These are phyloP conservation scores for Eupithecia vulgata DNA, from an alignment of 2,888 invertebrate species.

Conservation along the genomic window DNA sequence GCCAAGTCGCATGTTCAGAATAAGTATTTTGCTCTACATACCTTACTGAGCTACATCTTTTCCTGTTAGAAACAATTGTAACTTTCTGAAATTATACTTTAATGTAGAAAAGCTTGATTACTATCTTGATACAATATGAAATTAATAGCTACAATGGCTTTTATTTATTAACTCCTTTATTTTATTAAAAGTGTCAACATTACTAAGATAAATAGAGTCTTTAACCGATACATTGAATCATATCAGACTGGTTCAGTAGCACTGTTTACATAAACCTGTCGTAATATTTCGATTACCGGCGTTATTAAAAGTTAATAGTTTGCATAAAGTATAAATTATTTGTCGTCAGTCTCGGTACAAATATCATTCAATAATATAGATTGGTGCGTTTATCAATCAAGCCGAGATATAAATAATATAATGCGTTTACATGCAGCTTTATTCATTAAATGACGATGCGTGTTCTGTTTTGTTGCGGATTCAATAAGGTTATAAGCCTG, in stretches of 20 bases:
- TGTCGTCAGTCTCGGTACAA: constrained; percentile 48
- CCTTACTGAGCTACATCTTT: background rate
- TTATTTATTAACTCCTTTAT: background rate
- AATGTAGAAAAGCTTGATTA: background rate
- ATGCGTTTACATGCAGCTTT: constrained; percentile 31
- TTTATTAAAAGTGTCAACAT: background rate
- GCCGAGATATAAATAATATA: constrained; percentile 47
- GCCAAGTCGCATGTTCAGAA: constrained; percentile 33
- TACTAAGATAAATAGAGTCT: constrained; percentile 51
- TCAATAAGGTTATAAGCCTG: background rate
- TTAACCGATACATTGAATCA: constrained; percentile 50
- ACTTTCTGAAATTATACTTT: background rate
- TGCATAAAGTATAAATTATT: constrained; percentile 60
- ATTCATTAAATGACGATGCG: constrained; percentile 1
- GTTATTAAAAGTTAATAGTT: constrained; percentile 62
- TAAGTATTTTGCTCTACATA: background rate
- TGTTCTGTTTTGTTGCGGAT: background rate
- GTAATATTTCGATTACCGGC: constrained; percentile 51
- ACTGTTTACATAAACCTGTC: constrained; percentile 47
- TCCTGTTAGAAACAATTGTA: background rate
- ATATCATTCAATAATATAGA: constrained; percentile 55
- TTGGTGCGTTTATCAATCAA: constrained; percentile 42
- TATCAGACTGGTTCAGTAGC: constrained; percentile 48
- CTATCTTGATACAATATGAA: background rate
- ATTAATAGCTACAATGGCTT: background rate